Percentiles rank a stretch among this genome's conserved stretches.
These are phyloP conservation scores for Chymomyza caudatula DNA, from an alignment of 2,888 invertebrate species.

Conservation along the genomic window DNA sequence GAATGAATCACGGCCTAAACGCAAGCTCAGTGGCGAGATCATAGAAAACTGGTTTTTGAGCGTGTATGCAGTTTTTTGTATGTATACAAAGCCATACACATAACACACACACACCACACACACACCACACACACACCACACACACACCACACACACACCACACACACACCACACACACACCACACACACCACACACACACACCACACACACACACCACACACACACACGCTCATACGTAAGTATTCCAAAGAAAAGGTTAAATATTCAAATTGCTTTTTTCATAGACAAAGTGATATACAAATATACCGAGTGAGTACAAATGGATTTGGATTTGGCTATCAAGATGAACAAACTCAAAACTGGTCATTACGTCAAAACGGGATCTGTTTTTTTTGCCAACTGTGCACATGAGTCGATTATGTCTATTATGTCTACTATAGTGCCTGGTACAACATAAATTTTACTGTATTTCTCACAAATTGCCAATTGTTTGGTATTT, in stretches of 20 bases:
- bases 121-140: conserved; percentile 8
- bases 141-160: conserved; percentile 12
- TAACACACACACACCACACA: conserved; percentile 13
- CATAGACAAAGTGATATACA: conserved; percentile 21
- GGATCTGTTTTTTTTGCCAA: not conserved
- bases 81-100: conserved; percentile 18
- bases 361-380: conserved; percentile 52
- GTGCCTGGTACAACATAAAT: conserved; percentile 29
- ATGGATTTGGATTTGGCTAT: conserved; percentile 7
- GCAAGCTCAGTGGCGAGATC: conserved; percentile 25
- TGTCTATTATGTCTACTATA: conserved; percentile 21
- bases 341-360: conserved; percentile 22
- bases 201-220: conserved; percentile 13
- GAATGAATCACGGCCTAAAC: conserved; percentile 63
- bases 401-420: conserved; percentile 16
- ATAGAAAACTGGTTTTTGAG: conserved; percentile 60
- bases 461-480: conserved; percentile 30
- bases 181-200: conserved; percentile 14
- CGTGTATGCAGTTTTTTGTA: conserved; percentile 38
- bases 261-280: conserved; percentile 55
- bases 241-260: conserved; percentile 54
- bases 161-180: conserved; percentile 12
- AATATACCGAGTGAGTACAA: conserved; percentile 11
- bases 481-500: conserved; percentile 1
- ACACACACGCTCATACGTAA: not conserved